These are phyloP conservation scores for Noctua pronuba DNA, from an alignment of 2,888 invertebrate genomes.

Conservation along the genomic window DNA sequence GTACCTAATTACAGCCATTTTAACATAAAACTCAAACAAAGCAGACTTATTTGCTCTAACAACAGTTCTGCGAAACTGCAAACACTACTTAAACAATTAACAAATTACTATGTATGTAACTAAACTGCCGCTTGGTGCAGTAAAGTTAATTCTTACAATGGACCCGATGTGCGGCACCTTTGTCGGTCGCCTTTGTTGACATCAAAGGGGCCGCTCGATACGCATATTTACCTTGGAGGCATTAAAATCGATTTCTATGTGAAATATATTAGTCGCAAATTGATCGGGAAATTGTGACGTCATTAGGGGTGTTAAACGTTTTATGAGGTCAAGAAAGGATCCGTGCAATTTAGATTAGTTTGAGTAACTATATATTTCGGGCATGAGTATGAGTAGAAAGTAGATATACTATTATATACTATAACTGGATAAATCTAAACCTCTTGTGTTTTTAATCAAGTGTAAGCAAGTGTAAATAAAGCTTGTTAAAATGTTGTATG, in stretches of 20 bases:
- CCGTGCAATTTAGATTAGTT: slow-evolving; percentile 2
- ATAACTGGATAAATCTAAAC: neutral
- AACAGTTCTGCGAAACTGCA: slow-evolving; percentile 42
- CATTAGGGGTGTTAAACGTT: slow-evolving; percentile 53
- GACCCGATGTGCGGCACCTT: slow-evolving; percentile 77
- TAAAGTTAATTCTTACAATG: slow-evolving; percentile 75
- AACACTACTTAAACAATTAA: slow-evolving; percentile 61
- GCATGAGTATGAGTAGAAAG: neutral
- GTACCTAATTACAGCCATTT: neutral
- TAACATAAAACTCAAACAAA: slow-evolving; percentile 29
- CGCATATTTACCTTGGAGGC: slow-evolving; percentile 78
- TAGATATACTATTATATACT: neutral
- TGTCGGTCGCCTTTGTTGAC: slow-evolving; percentile 84
- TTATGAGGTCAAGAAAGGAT: slow-evolving; percentile 40
- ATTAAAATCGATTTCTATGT: slow-evolving; percentile 82
- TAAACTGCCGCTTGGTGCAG: slow-evolving; percentile 63
- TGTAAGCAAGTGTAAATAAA: neutral
- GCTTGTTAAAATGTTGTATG: neutral
- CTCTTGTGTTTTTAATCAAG: neutral
- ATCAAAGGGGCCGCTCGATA: slow-evolving; percentile 84
- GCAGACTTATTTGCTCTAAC: slow-evolving; percentile 23
- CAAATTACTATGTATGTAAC: slow-evolving; percentile 45
- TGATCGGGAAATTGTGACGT: slow-evolving; percentile 69
- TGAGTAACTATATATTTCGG: neutral
- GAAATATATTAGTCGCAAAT: slow-evolving; percentile 79